Percentiles rank a stretch among this genome's conserved stretches.
Evolutionary conservation across 2,113 vertebrate genomes (phyloP).

Genomic region (Electrona antarctica): DNA sequence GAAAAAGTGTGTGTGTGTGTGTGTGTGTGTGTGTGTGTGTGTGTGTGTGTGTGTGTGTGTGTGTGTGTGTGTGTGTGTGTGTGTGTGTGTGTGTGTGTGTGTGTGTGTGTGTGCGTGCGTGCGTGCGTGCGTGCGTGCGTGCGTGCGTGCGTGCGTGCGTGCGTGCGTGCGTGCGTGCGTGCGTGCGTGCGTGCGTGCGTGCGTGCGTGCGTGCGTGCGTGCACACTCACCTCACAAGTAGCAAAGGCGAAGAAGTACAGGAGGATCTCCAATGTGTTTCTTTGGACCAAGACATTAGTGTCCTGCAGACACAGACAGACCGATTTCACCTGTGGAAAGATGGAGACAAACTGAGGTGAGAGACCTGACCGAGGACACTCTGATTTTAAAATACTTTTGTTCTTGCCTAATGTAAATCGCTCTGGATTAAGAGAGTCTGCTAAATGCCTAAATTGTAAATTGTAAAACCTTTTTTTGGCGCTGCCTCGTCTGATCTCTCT

Average conservation of each 20-base stretch:
- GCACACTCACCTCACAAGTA: conserved; percentile 83
- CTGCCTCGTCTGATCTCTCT: too few relatives aligned
- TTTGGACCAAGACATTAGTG: conserved; percentile 93
- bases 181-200: not conserved
- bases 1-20: not conserved
- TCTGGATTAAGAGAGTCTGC: too few relatives aligned
- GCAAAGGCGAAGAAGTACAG: conserved; percentile 94
- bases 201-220: not conserved
- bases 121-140: not conserved
- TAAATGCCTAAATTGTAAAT: too few relatives aligned
- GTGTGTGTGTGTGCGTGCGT: not conserved
- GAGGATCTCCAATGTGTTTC: conserved; percentile 92
- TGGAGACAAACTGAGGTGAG: not conserved
- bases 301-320: conserved; percentile 89
- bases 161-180: too few relatives aligned
- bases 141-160: not conserved
- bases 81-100: not conserved
- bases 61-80: not conserved
- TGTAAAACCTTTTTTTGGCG: too few relatives aligned
- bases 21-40: not conserved
- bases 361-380: too few relatives aligned
- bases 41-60: too few relatives aligned
- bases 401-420: too few relatives aligned
- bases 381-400: too few relatives aligned
- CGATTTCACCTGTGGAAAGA: conserved; percentile 82